A percentile compares a stretch with the other conserved stretches of the same genome.
Conservation (phyloP, 2,797 vertebrate genomes). For the Characodon lateralis region DNA sequence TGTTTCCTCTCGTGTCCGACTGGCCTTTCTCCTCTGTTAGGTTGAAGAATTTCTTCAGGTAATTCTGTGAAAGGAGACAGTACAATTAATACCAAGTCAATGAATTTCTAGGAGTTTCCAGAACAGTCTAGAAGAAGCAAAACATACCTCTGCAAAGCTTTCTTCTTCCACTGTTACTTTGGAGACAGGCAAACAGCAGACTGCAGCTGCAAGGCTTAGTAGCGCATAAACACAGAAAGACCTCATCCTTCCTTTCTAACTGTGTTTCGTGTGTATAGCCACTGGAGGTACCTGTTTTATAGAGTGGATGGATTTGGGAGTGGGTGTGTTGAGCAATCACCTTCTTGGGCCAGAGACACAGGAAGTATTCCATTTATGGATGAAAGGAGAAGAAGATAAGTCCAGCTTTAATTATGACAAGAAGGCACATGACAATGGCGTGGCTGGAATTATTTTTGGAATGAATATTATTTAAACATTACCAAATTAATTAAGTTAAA, state of each 20-base stretch:
- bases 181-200: constrained; percentile 41
- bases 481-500: background rate
- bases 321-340: constrained; percentile 62
- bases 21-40: constrained; percentile 53
- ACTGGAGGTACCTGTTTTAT: constrained; percentile 54
- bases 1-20: constrained; percentile 12
- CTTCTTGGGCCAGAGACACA: constrained; percentile 21
- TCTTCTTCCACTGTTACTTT: constrained; percentile 39
- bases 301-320: background rate
- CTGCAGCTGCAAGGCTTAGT: constrained; percentile 49
- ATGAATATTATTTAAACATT: background rate
- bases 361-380: constrained; percentile 27
- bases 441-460: background rate
- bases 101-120: background rate
- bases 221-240: constrained; percentile 50
- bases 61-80: constrained; percentile 72
- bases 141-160: constrained; percentile 65
- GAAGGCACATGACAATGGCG: background rate
- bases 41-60: constrained; percentile 86
- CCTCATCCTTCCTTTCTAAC: constrained; percentile 58
- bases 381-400: background rate
- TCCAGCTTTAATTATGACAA: background rate
- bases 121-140: background rate
- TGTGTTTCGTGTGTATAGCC: constrained; percentile 9
- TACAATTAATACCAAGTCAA: background rate